These are phyloP conservation scores for Tupaia tana DNA, from an alignment of 2,113 vertebrate species.

Conservation along the genomic window DNA sequence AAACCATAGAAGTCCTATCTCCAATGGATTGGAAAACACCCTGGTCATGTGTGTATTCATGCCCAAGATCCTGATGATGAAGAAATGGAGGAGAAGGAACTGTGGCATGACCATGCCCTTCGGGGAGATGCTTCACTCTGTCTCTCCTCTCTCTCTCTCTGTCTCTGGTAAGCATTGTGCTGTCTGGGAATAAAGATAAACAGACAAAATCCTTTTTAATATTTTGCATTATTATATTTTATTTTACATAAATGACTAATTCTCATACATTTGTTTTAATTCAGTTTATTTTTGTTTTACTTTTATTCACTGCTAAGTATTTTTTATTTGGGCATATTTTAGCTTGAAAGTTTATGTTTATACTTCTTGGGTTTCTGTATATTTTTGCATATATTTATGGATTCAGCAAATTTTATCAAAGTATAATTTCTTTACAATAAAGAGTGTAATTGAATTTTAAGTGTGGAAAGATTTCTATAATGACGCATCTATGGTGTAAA, in stretches of 20 bases:
- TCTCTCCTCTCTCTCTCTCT: too few species aligned
- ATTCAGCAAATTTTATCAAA: not conserved
- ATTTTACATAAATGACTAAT: not conserved
- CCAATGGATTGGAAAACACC: too few species aligned
- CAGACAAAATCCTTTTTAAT: not conserved
- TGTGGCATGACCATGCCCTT: too few species aligned
- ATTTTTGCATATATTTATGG: not conserved
- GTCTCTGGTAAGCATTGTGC: too few species aligned
- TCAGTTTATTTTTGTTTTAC: slow-evolving; percentile 1
- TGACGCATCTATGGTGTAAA: not conserved
- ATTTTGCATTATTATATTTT: not conserved
- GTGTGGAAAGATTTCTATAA: not conserved
- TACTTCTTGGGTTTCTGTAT: not conserved
- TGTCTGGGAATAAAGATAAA: too few species aligned
- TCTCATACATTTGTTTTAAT: not conserved
- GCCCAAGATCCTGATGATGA: too few species aligned
- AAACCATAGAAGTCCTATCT: too few species aligned
- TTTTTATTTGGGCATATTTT: not conserved
- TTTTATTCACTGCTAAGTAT: not conserved
- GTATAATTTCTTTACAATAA: slow-evolving; percentile 7
- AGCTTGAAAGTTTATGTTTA: not conserved
- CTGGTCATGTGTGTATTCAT: too few species aligned
- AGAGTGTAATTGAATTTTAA: slow-evolving; percentile 7
- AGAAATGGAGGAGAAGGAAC: too few species aligned
- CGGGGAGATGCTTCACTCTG: too few species aligned